These are phyloP conservation scores for Actinia tenebrosa DNA, from an alignment of 64 coral and sea anemone species.

Conservation along the genomic window DNA sequence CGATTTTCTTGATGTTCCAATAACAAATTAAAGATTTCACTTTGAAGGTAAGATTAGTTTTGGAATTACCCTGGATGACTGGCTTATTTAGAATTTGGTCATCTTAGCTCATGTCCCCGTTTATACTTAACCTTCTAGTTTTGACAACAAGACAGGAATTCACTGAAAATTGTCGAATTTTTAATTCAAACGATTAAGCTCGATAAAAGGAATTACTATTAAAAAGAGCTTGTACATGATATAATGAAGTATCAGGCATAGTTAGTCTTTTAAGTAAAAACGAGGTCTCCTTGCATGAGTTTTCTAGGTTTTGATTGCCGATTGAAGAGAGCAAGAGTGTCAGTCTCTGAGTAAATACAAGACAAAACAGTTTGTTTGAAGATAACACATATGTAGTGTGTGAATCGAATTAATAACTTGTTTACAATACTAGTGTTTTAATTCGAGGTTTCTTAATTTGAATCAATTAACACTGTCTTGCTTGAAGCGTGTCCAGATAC, in stretches of 20 bases:
- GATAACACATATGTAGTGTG: not conserved
- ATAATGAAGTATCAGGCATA: no score
- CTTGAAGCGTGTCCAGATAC: not conserved
- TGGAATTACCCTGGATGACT: not conserved
- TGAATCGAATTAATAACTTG: not conserved
- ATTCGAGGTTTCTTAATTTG: not conserved
- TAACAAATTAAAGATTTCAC: not conserved
- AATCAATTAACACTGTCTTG: not conserved
- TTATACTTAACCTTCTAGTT: not conserved
- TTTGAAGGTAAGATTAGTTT: constrained; percentile 6
- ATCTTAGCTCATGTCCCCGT: not conserved
- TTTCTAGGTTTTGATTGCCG: no score
- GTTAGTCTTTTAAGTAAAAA: no score
- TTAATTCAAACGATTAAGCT: not conserved
- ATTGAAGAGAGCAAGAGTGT: no score
- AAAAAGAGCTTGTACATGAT: no score
- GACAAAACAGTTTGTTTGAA: not conserved
- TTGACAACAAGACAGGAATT: not conserved
- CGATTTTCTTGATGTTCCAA: not conserved
- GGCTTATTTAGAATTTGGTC: not conserved
- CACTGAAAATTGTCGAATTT: not conserved
- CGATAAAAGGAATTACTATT: not conserved
- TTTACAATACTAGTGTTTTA: not conserved
- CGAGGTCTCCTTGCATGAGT: no score
- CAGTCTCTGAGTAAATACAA: not conserved